Evolutionary conservation across 2,888 invertebrate species (phyloP).

Genomic region (Sceliomorpha sp.): DNA sequence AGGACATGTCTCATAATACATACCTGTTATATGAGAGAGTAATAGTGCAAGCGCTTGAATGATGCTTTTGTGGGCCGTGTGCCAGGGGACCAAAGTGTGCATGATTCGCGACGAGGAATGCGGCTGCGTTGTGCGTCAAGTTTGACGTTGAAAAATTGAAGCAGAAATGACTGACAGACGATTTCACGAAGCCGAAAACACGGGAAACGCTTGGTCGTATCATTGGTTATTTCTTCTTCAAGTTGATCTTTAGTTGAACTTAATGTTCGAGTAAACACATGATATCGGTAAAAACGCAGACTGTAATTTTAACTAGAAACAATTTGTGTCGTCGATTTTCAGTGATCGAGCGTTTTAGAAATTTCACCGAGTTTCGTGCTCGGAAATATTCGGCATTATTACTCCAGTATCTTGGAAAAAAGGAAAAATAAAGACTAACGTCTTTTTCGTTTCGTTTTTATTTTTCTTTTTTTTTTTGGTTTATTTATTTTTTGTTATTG

Average conservation of each 20-base stretch:
- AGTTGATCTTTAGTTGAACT: no score
- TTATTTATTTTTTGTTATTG: no score
- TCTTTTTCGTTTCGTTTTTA: not conserved
- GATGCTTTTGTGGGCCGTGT: slow-evolving; percentile 69
- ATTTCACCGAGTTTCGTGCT: no score
- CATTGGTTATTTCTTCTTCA: no score
- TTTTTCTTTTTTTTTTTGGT: not conserved
- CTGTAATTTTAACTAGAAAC: slow-evolving; percentile 29
- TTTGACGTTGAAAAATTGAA: not conserved
- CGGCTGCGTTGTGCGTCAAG: not conserved
- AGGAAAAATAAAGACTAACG: no score
- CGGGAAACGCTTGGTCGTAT: no score
- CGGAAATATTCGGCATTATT: not conserved
- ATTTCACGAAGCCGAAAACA: no score
- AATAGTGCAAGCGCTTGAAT: slow-evolving; percentile 77
- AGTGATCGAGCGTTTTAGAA: not conserved
- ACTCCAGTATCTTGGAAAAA: not conserved
- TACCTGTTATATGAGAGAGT: slow-evolving; percentile 76
- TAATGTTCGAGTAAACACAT: no score
- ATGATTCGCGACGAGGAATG: slow-evolving; percentile 65
- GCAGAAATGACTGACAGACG: not conserved
- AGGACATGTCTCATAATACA: slow-evolving; percentile 69
- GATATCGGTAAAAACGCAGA: slow-evolving; percentile 3
- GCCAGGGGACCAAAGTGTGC: slow-evolving; percentile 77
- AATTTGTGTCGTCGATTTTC: slow-evolving; percentile 21